These are phyloP conservation scores for Protobothrops mucrosquamatus DNA, from an alignment of 2,113 vertebrate genomes.

Conservation along the genomic window DNA sequence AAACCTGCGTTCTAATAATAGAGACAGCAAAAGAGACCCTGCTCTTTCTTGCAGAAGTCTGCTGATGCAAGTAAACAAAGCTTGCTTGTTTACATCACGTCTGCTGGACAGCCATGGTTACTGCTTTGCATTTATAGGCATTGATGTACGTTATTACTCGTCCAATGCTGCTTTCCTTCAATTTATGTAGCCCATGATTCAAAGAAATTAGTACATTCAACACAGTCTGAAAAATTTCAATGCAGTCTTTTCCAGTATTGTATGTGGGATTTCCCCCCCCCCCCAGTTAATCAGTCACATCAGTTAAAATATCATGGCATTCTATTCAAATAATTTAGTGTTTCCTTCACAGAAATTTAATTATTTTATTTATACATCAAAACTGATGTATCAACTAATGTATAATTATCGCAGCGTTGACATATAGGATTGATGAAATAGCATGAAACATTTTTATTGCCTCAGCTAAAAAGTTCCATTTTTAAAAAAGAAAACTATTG, in stretches of 20 bases:
- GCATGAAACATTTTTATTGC: rapidly evolving
- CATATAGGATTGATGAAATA: neutral
- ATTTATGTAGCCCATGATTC: neutral
- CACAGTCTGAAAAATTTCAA: neutral
- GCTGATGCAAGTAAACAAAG: slow-evolving; percentile 70
- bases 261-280: neutral
- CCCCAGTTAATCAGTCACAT: neutral
- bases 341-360: neutral
- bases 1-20: slow-evolving; percentile 51
- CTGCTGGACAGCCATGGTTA: slow-evolving; percentile 58
- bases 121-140: neutral
- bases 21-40: slow-evolving; percentile 57
- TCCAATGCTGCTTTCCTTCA: neutral
- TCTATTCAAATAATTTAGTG: neutral
- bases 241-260: neutral
- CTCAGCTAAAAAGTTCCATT: neutral
- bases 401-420: neutral
- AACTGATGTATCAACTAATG: neutral
- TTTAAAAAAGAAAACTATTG: neutral
- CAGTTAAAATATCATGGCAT: neutral
- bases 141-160: neutral
- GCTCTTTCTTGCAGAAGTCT: slow-evolving; percentile 37
- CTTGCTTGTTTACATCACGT: slow-evolving; percentile 45
- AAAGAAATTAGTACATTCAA: neutral
- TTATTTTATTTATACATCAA: neutral